A percentile compares a stretch with the other conserved stretches of the same genome.
Evolutionary conservation across 2,888 invertebrate species (phyloP).

Genomic region (Meandrusa payeni): DNA sequence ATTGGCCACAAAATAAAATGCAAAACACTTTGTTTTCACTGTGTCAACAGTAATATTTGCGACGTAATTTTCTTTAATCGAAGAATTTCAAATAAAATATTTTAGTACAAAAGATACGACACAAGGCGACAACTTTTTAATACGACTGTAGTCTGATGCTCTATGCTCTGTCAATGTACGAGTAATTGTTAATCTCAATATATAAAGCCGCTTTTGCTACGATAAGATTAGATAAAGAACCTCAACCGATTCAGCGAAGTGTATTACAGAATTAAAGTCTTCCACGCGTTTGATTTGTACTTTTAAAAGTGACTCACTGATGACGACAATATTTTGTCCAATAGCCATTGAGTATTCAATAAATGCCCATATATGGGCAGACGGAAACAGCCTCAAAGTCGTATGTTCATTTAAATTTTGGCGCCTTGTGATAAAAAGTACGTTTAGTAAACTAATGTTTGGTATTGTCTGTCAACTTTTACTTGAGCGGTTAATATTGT

Average conservation of each 20-base stretch:
- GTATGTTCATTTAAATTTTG: constrained; percentile 46
- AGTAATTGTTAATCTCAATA: constrained; percentile 35
- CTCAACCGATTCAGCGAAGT: constrained; percentile 37
- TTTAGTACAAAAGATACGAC: constrained; percentile 28
- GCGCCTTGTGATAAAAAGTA: constrained; percentile 11
- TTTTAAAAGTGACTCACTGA: constrained; percentile 63
- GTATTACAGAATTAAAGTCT: constrained; percentile 43
- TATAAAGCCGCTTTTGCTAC: constrained; percentile 38
- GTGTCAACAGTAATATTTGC: not conserved
- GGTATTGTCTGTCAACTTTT: not conserved
- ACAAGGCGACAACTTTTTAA: constrained; percentile 54
- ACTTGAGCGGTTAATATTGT: too few relatives aligned
- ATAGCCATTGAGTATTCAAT: constrained; percentile 76
- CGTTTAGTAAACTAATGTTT: not conserved
- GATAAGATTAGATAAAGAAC: constrained; percentile 49
- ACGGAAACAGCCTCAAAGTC: constrained; percentile 56
- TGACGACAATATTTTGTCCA: constrained; percentile 68
- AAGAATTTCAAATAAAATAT: constrained; percentile 14
- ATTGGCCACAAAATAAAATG: not conserved
- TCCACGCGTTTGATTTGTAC: constrained; percentile 44
- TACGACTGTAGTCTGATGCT: constrained; percentile 42
- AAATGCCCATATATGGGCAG: constrained; percentile 84
- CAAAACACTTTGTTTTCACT: too few relatives aligned
- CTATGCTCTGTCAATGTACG: constrained; percentile 33
- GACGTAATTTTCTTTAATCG: constrained; percentile 14